phyloP scores from a whole-genome alignment of 2,888 invertebrate genomes.

The Sesia bembeciformis region DNA sequence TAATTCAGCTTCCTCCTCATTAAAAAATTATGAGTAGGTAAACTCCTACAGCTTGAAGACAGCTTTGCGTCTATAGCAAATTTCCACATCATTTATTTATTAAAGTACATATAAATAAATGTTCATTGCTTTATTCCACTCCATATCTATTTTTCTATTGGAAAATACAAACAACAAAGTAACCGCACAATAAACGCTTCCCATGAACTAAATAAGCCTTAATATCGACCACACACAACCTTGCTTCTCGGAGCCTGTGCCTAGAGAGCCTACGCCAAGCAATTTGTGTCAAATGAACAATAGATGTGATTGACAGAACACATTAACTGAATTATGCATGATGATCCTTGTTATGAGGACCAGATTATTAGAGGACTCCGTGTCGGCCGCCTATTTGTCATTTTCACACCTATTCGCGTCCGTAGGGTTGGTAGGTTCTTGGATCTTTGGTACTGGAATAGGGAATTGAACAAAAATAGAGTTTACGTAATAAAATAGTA shows the following conservation, averaged over 20 bases:
- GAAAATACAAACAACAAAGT: neutral
- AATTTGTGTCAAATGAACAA: conserved; percentile 60
- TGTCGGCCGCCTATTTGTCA: conserved; percentile 37
- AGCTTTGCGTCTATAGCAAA: too few species aligned
- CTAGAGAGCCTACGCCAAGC: conserved; percentile 45
- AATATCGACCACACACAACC: conserved; percentile 39
- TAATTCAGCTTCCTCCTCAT: too few species aligned
- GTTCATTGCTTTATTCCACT: too few species aligned
- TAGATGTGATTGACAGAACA: conserved; percentile 46
- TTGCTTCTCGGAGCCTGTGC: conserved; percentile 21
- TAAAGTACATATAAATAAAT: too few species aligned
- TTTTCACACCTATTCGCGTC: conserved; percentile 48
- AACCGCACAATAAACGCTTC: conserved; percentile 21
- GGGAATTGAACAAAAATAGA: too few species aligned
- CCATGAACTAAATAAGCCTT: conserved; percentile 49
- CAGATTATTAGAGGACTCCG: conserved; percentile 48
- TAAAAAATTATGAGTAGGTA: too few species aligned
- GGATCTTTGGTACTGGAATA: too few species aligned
- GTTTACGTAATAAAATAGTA: too few species aligned
- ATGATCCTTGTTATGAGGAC: conserved; percentile 45
- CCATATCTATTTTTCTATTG: neutral
- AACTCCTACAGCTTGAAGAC: too few species aligned
- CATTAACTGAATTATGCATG: conserved; percentile 60
- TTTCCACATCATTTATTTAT: too few species aligned
- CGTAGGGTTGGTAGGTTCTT: conserved; percentile 27